These are phyloP conservation scores for Ivindomyrus marchei DNA, from an alignment of 2,113 vertebrate species.

Conservation along the genomic window DNA sequence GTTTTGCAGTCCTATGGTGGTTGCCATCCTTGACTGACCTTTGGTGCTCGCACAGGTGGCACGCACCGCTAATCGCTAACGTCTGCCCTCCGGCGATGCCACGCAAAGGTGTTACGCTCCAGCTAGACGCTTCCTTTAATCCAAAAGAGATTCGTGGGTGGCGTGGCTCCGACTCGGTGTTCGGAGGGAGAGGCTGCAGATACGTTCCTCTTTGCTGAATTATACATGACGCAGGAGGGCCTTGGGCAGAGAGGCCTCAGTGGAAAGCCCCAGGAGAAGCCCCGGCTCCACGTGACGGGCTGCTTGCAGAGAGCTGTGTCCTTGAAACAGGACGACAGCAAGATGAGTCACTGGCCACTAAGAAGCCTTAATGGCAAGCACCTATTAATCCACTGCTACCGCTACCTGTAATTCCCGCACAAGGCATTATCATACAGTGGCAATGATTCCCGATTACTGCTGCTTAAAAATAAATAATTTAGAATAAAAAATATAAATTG, in stretches of 20 bases:
- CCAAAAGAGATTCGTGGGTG: neutral
- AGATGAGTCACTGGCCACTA: neutral
- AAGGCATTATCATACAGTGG: neutral
- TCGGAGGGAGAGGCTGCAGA: neutral
- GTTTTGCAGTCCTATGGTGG: neutral
- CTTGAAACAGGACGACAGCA: slow-evolving; percentile 18
- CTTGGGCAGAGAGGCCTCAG: neutral
- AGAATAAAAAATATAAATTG: neutral
- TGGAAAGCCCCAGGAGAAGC: neutral
- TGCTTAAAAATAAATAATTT: neutral
- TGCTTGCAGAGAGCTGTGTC: slow-evolving; percentile 1
- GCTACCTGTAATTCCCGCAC: neutral
- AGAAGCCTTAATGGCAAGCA: neutral
- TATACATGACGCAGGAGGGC: slow-evolving; percentile 16
- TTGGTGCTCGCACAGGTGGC: neutral
- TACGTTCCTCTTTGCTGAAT: slow-evolving; percentile 9
- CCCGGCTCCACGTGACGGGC: neutral
- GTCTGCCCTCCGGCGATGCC: neutral
- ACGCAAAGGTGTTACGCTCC: neutral
- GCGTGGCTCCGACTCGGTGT: neutral
- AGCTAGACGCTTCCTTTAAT: neutral
- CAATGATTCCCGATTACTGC: neutral
- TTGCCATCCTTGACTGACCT: neutral
- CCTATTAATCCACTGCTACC: neutral
- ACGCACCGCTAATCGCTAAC: neutral